Percentiles rank a stretch among this genome's conserved stretches.
phyloP scores from a whole-genome alignment of 2,888 invertebrate genomes.

The Coremacera marginata region DNA sequence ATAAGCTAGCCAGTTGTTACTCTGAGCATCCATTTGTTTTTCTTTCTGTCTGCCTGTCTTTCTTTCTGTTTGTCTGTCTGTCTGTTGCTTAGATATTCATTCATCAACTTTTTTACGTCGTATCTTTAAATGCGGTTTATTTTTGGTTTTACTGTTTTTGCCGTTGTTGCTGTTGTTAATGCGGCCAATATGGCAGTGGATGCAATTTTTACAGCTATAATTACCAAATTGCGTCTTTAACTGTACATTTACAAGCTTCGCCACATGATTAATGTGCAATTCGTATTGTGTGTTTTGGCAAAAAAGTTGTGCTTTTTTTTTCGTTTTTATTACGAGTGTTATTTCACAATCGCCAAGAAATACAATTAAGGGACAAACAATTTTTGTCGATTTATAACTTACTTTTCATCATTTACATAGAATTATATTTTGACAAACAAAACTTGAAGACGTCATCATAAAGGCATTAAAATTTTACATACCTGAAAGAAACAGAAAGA shows the following conservation, averaged over 20 bases:
- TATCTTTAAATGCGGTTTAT: background rate
- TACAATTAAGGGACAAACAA: too few relatives aligned
- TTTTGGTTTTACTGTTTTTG: background rate
- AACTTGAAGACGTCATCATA: too few relatives aligned
- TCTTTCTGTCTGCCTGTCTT: background rate
- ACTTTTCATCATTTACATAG: too few relatives aligned
- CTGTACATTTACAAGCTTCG: background rate
- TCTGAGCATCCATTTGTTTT: background rate
- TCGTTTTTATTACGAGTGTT: background rate
- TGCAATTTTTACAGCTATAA: background rate
- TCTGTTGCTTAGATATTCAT: slow-evolving; percentile 2
- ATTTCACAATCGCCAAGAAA: background rate
- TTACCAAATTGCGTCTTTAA: slow-evolving; percentile 18
- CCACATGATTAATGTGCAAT: background rate
- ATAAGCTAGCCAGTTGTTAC: background rate
- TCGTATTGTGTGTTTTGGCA: background rate
- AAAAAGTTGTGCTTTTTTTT: too few relatives aligned
- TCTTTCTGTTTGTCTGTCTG: background rate
- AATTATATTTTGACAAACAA: too few relatives aligned
- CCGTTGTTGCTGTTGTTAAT: background rate
- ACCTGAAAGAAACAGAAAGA: too few relatives aligned
- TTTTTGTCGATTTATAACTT: too few relatives aligned
- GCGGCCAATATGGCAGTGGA: background rate
- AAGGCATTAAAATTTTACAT: too few relatives aligned
- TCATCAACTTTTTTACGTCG: slow-evolving; percentile 1